Evolutionary conservation across 2,113 vertebrate species (phyloP), one percentile per base, ranked within the genome.

Genomic region (Oreocharis arfaki): DNA sequence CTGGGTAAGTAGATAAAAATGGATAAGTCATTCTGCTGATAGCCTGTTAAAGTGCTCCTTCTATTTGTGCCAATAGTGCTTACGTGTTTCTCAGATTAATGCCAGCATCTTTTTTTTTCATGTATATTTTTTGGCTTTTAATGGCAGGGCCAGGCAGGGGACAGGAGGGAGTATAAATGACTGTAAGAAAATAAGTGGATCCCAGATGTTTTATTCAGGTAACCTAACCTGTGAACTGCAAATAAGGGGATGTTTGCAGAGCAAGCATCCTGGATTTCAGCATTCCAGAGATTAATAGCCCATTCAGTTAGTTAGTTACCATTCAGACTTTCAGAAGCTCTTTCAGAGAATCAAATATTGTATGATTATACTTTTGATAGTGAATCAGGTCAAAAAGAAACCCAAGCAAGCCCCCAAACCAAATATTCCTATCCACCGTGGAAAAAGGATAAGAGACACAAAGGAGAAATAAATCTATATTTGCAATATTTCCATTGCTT

Each of bases 1-100:
- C 95, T 93, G 89, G 33, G 64, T 86, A 97, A 96, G 95, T 94
- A 93, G 97, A 96, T 91, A 97, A 96, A 97, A 97, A 81, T 94
- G 91, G 82, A 70, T 94, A 96, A 96, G 95, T 94, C 92, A 94
- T 95, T 85, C 49, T 67, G 60, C 33, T 89, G 82, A 67, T 83
- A 73, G 79, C 81, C 59, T 95, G 60, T 16, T 74, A 76, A 96
- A 96, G 59, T 63, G 83, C n/a, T 84, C 33, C 53, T 90, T 94
- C 65, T 70, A 17, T 63, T 87, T 68, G 28, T 57, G 41, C 44
- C 75, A 70, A 28, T 42, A 77, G 47, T 33, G 15, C 9, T 60
- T 80, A 68, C 75, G 41, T 93, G 44, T 74, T 76, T 78, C 60
- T 77, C 56, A 86, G 57, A 82, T 70, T 95, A 85, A 84, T 68